These are phyloP conservation scores for Hirtodrosophila trivittata DNA, from an alignment of 2,888 invertebrate species.

Conservation along the genomic window DNA sequence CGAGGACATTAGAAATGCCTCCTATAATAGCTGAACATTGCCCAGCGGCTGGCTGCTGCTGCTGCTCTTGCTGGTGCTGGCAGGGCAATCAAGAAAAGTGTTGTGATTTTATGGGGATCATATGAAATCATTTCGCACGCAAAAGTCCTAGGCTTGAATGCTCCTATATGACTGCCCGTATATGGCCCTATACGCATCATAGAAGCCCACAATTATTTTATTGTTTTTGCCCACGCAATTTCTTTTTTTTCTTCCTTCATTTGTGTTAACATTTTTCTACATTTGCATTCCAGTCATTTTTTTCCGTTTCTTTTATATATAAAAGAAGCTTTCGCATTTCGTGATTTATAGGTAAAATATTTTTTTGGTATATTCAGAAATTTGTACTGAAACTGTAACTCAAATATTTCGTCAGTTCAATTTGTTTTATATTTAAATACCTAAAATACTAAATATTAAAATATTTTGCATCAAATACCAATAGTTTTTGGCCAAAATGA, in stretches of 20 bases:
- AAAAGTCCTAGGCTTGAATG: constrained; percentile 13
- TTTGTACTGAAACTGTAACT: too few relatives aligned
- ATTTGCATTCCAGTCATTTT: not conserved
- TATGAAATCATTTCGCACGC: constrained; percentile 52
- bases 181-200: not conserved
- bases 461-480: too few relatives aligned
- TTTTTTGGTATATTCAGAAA: too few relatives aligned
- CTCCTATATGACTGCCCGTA: constrained; percentile 11
- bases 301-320: too few relatives aligned
- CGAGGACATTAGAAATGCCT: constrained; percentile 21
- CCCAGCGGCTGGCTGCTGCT: constrained; percentile 17
- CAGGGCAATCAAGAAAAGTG: constrained; percentile 63
- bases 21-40: constrained; percentile 19
- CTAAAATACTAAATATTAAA: too few relatives aligned
- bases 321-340: too few relatives aligned
- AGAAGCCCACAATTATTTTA: constrained; percentile 30
- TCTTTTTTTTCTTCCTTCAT: not conserved
- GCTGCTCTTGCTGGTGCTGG: not conserved
- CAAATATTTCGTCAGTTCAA: too few relatives aligned
- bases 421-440: too few relatives aligned
- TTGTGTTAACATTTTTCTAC: not conserved
- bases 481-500: too few relatives aligned
- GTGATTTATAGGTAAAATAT: too few relatives aligned
- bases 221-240: constrained; percentile 43
- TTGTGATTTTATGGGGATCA: constrained; percentile 49